These are phyloP conservation scores for Triplophysa tibetana DNA, from an alignment of 2,113 vertebrate genomes.

Conservation along the genomic window DNA sequence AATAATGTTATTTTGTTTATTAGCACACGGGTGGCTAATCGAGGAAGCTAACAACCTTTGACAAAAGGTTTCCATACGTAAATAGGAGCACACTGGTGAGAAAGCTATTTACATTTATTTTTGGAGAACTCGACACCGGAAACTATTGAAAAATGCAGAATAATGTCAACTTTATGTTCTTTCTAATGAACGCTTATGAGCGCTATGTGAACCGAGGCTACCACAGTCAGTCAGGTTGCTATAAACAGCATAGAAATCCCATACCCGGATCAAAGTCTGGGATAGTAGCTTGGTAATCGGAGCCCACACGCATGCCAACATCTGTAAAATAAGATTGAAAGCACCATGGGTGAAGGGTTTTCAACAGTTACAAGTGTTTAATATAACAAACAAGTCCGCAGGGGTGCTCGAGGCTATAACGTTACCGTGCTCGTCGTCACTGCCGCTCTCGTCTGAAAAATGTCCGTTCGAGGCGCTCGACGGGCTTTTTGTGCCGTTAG, in stretches of 20 bases:
- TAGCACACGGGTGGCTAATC: conserved; percentile 14
- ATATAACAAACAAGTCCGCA: background rate
- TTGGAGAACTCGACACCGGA: background rate
- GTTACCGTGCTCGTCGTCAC: conserved; percentile 93
- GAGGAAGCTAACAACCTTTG: background rate
- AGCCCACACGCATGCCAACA: conserved; percentile 96
- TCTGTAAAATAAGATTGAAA: conserved; percentile 74
- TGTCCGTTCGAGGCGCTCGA: conserved; percentile 87
- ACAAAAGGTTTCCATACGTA: background rate
- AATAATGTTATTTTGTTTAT: background rate
- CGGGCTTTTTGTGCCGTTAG: conserved; percentile 87
- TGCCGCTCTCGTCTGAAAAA: conserved; percentile 89
- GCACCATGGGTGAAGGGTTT: background rate
- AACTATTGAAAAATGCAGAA: background rate
- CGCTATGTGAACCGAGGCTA: conserved; percentile 60
- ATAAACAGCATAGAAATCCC: background rate
- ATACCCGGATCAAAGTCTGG: conserved; percentile 91
- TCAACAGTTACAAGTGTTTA: background rate
- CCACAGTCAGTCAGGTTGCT: conserved; percentile 47
- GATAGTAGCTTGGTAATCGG: conserved; percentile 91
- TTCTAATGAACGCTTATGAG: background rate
- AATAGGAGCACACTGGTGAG: background rate
- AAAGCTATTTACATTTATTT: background rate
- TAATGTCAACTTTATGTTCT: background rate
- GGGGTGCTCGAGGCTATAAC: conserved; percentile 82